phyloP scores from a whole-genome alignment of 2,888 invertebrate genomes.

The Apoderus coryli region DNA sequence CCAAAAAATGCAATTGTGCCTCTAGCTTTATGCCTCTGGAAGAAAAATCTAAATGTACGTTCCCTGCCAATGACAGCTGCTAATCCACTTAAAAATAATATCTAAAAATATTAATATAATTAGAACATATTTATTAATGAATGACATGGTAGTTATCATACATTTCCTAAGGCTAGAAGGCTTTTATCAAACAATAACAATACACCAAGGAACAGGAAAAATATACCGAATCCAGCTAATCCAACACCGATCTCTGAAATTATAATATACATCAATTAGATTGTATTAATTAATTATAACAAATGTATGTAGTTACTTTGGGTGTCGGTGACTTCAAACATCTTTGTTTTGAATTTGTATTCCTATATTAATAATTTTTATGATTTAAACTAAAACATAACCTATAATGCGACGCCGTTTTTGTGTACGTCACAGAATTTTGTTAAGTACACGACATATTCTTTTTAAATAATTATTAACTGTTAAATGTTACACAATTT shows the following conservation, averaged over 20 bases:
- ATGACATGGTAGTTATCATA: slow-evolving; percentile 45
- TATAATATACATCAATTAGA: slow-evolving; percentile 12
- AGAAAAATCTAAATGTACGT: slow-evolving; percentile 93
- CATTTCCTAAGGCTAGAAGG: slow-evolving; percentile 96
- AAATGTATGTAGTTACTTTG: slow-evolving; percentile 51
- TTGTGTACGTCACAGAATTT: no score
- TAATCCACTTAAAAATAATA: slow-evolving; percentile 88
- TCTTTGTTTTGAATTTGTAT: no score
- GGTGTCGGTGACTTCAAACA: slow-evolving; percentile 74
- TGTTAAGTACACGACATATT: no score
- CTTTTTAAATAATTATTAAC: no score
- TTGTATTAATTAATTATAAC: neutral
- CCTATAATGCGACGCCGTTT: no score
- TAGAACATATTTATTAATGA: neutral
- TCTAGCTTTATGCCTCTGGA: slow-evolving; percentile 89
- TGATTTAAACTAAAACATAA: no score
- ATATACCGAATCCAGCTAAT: slow-evolving; percentile 87
- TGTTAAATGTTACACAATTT: no score
- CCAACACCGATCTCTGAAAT: slow-evolving; percentile 93
- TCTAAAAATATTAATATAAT: slow-evolving; percentile 41
- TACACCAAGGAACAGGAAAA: slow-evolving; percentile 88
- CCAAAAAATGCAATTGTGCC: slow-evolving; percentile 83
- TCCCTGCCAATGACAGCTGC: slow-evolving; percentile 94
- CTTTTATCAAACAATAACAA: slow-evolving; percentile 93
- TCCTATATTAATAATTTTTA: no score